These are phyloP conservation scores for Hypomecis atomaria DNA, from an alignment of 2,888 invertebrate genomes.

Conservation along the genomic window DNA sequence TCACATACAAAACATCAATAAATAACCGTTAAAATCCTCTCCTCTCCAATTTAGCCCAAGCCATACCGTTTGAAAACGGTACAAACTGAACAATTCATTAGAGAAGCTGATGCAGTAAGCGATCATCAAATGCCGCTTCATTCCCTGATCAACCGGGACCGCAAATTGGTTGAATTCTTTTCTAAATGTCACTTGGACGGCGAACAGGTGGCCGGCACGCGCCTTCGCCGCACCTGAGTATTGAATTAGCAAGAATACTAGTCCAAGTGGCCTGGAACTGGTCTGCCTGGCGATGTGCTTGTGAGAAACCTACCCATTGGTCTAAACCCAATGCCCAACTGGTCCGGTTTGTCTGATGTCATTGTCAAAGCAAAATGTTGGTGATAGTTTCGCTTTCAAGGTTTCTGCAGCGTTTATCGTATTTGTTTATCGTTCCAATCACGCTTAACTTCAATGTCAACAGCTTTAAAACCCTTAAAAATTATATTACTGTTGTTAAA, in stretches of 20 bases:
- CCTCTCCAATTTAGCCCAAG: too few species aligned
- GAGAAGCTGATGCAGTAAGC: constrained; percentile 33
- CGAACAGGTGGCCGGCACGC: constrained; percentile 35
- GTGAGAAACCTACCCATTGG: constrained; percentile 14
- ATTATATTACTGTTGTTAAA: background rate
- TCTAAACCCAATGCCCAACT: constrained; percentile 6
- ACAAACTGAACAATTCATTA: background rate
- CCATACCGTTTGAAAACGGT: too few species aligned
- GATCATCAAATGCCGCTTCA: constrained; percentile 35
- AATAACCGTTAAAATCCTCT: too few species aligned
- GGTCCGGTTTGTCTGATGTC: constrained; percentile 34
- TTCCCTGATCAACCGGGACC: constrained; percentile 16
- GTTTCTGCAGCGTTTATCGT: constrained; percentile 23
- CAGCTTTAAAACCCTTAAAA: constrained; percentile 2
- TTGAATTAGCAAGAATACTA: constrained; percentile 25
- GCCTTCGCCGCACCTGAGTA: constrained; percentile 38
- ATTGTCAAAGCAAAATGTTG: constrained; percentile 31
- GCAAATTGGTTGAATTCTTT: constrained; percentile 19
- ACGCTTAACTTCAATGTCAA: constrained; percentile 9
- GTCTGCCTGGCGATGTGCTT: constrained; percentile 8
- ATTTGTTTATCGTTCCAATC: constrained; percentile 21
- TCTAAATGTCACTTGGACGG: constrained; percentile 29
- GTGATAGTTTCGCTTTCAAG: constrained; percentile 38
- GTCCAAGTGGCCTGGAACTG: constrained; percentile 18
- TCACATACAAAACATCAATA: too few species aligned